phyloP scores from a whole-genome alignment of 2,888 invertebrate genomes.

The Gymnoscelis rufifasciata region DNA sequence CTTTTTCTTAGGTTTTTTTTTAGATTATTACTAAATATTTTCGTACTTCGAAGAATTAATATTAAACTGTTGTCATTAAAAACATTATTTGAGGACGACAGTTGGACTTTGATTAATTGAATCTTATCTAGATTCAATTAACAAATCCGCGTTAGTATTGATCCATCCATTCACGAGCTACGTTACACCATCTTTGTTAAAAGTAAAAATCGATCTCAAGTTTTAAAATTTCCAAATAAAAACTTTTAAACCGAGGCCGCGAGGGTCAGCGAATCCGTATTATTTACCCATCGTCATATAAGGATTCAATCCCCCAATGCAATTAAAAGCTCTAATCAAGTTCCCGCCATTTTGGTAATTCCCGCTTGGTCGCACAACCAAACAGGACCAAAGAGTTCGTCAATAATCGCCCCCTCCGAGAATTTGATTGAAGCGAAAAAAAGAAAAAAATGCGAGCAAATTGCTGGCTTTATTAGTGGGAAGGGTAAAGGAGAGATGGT shows the following conservation, averaged over 20 bases:
- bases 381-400: conserved; percentile 45
- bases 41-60: too few relatives aligned
- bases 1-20: too few relatives aligned
- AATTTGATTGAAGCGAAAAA: conserved; percentile 54
- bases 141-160: too few relatives aligned
- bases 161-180: too few relatives aligned
- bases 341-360: conserved; percentile 48
- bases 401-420: conserved; percentile 39
- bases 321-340: conserved; percentile 46
- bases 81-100: too few relatives aligned
- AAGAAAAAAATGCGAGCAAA: conserved; percentile 43
- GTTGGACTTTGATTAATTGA: too few relatives aligned
- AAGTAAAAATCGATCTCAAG: too few relatives aligned
- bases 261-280: background rate
- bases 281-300: conserved; percentile 1
- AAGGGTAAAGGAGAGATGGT: conserved; percentile 32
- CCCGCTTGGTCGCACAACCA: conserved; percentile 47
- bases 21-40: too few relatives aligned
- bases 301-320: conserved; percentile 24
- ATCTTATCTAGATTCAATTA: too few relatives aligned
- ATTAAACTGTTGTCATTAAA: too few relatives aligned
- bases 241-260: background rate
- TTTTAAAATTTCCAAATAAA: too few relatives aligned
- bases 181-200: too few relatives aligned
- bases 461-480: conserved; percentile 52